Percentiles rank a stretch among this genome's conserved stretches.
These are phyloP conservation scores for Coreoperca whiteheadi DNA, from an alignment of 2,113 vertebrate species.

Conservation along the genomic window DNA sequence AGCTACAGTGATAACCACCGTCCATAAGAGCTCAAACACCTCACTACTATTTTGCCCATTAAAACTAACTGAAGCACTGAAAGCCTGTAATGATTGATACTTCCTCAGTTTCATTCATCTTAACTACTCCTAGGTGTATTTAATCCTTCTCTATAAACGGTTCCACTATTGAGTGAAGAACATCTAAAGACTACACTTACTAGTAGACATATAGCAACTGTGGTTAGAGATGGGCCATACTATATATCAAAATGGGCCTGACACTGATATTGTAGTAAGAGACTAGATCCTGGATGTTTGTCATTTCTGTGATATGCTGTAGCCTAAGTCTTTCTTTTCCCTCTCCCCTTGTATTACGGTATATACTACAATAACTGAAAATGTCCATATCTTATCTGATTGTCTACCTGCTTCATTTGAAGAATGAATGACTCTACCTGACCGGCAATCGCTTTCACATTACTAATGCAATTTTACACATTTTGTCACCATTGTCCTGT, in stretches of 20 bases:
- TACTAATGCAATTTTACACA: background rate
- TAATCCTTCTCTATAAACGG: background rate
- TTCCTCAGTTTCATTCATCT: slow-evolving; percentile 7
- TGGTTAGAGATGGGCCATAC: background rate
- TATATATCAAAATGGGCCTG: background rate
- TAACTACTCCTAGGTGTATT: background rate
- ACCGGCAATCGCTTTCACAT: background rate
- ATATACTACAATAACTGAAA: background rate
- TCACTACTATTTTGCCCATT: slow-evolving; percentile 56
- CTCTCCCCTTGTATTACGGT: background rate
- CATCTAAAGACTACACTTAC: background rate
- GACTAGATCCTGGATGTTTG: background rate
- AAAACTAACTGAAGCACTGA: slow-evolving; percentile 47
- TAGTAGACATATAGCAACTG: background rate
- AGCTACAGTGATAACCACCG: slow-evolving; percentile 63
- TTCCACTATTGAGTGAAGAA: background rate
- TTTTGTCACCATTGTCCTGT: background rate
- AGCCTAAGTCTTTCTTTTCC: background rate
- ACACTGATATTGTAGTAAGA: background rate
- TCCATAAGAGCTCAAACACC: slow-evolving; percentile 49
- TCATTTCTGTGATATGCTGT: background rate
- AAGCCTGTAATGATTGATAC: slow-evolving; percentile 4
- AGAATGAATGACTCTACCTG: background rate
- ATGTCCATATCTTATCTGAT: background rate
- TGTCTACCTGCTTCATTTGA: background rate